Base-by-base conservation (phyloP, 2,888 invertebrate genomes). In the Gastracanthus pulcherrimus region DNA sequence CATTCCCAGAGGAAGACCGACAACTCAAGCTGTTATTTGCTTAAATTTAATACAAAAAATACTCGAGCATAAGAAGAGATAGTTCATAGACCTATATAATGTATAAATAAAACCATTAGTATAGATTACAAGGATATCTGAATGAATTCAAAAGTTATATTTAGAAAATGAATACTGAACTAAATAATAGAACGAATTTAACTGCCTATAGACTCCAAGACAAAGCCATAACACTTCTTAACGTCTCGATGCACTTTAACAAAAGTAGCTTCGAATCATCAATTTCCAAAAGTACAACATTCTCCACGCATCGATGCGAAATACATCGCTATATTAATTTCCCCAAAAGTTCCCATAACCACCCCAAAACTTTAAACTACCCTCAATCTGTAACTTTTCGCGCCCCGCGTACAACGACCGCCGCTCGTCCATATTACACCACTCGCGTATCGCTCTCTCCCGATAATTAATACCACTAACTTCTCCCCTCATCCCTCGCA, bases 321-420 rank as follows among this genome's bases (percentile, higher is more conserved):
- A 41, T 51, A 41, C 16, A 58, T 48, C 7, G 67, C 26, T 36
- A 34, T 36, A 67, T 41, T 6, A 45, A 60, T 69, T 34, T 64
- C n/a, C 2, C 34, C 4, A 31, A 45, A 41, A 67, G 48, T 48
- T 74, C 69, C 34, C 69, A 31, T 62, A 62, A 69, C 60, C 41
- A 23, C 41, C 26, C 38, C 34, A 71, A 72, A 58, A 67, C 45
- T 77, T 38, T 48, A 26, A 72, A 67, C 16, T n/a, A n/a, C 38
- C 62, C 51, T n/a, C 29, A 31, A 45, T 45, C 45, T 13, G n/a
- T n/a, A n/a, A n/a, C n/a, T n/a, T n/a, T n/a, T 45, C 45, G 45
- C 45, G 45, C 45, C 45, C n/a, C 45, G 13, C n/a, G n/a, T n/a
- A 13, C 6, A 19, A 16, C n/a, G 13, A n/a, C 4, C 36, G 36